Evolutionary conservation across 2,113 vertebrate genomes (phyloP).

Genomic region (Brachyhypopomus occidentalis): DNA sequence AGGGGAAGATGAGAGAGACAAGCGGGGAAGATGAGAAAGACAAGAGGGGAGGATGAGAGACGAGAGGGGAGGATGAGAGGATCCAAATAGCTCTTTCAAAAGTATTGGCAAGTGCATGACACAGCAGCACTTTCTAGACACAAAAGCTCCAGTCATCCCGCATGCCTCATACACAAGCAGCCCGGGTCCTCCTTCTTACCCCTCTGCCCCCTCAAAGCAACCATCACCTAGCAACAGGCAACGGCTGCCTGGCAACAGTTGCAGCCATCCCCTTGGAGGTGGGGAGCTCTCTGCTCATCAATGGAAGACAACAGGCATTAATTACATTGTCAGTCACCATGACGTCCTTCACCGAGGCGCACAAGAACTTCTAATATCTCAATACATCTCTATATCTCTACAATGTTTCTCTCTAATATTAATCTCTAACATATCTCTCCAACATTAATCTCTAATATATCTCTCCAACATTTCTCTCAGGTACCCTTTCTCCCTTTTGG

Average conservation of each 20-base stretch:
- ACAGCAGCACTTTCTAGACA: neutral
- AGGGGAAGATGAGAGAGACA: neutral
- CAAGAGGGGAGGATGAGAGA: neutral
- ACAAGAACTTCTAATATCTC: neutral
- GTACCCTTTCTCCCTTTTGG: neutral
- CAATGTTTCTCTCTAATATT: neutral
- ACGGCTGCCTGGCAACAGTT: slow-evolving; percentile 69
- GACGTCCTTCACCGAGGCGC: slow-evolving; percentile 1
- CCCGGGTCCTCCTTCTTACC: slow-evolving; percentile 52
- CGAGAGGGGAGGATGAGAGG: no score
- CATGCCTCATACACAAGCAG: slow-evolving; percentile 42
- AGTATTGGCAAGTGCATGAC: neutral
- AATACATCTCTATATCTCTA: neutral
- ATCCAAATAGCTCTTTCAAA: slow-evolving; percentile 1
- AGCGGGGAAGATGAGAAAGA: neutral
- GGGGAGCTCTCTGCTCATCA: slow-evolving; percentile 31
- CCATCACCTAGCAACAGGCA: slow-evolving; percentile 67
- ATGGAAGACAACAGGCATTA: slow-evolving; percentile 36
- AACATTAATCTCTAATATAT: neutral
- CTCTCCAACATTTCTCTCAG: neutral
- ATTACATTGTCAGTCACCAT: slow-evolving; percentile 36
- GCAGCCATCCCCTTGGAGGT: slow-evolving; percentile 39
- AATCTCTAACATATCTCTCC: no score
- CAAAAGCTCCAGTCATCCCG: slow-evolving; percentile 1
- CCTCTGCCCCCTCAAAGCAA: slow-evolving; percentile 50